Conservation (phyloP, 2,113 vertebrate genomes). For the Ptyas mucosa region DNA sequence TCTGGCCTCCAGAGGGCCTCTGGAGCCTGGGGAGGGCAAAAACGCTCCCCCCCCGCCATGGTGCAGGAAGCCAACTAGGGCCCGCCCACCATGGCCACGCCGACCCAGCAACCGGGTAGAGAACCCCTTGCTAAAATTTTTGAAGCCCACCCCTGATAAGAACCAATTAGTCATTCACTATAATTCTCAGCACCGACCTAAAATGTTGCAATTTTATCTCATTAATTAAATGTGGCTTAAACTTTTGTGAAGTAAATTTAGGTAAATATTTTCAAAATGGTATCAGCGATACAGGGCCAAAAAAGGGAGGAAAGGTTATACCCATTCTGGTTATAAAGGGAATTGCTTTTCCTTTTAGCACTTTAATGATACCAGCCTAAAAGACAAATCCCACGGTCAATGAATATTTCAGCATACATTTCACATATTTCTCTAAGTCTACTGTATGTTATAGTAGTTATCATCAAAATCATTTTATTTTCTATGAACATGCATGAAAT, state of each 20-base stretch:
- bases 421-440: background rate
- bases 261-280: background rate
- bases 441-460: background rate
- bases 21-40: too few species aligned
- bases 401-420: background rate
- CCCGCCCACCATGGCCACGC: too few species aligned
- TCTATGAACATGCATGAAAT: background rate
- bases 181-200: background rate
- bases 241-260: background rate
- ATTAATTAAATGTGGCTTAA: background rate
- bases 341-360: background rate
- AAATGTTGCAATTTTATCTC: background rate
- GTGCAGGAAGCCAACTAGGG: too few species aligned
- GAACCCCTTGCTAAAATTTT: too few species aligned
- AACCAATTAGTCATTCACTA: background rate
- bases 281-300: background rate
- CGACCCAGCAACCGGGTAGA: too few species aligned
- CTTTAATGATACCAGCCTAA: background rate
- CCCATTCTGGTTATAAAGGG: background rate
- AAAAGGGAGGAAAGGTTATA: background rate
- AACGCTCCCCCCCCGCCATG: too few species aligned
- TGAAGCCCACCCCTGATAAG: background rate
- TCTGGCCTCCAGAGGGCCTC: too few species aligned
- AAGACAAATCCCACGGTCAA: background rate
- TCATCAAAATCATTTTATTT: background rate